These are phyloP conservation scores for Marmota flaviventris DNA, from an alignment of 2,113 vertebrate genomes.

Conservation along the genomic window DNA sequence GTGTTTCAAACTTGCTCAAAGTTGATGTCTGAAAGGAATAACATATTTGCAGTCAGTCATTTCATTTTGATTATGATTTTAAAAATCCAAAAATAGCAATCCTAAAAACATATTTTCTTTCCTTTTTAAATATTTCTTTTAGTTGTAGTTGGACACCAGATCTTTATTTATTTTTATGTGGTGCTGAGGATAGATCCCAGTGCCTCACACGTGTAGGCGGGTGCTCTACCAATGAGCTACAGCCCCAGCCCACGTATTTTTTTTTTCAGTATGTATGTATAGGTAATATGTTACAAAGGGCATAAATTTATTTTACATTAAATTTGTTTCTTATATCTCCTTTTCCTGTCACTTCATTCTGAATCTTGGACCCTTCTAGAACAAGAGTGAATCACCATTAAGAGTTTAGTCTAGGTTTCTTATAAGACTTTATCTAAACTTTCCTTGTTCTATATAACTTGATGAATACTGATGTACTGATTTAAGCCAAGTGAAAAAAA, in stretches of 20 bases:
- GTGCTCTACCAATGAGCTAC: no score
- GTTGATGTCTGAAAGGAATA: background rate
- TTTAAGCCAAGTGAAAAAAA: conserved; percentile 37
- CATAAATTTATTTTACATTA: background rate
- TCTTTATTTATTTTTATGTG: no score
- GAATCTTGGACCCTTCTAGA: background rate
- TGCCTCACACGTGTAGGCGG: no score
- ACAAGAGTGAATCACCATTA: background rate
- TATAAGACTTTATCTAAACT: background rate
- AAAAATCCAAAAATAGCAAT: background rate
- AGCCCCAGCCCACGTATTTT: no score
- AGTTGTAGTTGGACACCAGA: no score
- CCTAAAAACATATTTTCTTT: background rate
- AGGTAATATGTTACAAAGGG: background rate
- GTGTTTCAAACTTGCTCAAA: background rate
- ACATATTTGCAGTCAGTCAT: background rate
- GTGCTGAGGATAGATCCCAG: no score
- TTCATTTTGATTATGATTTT: background rate
- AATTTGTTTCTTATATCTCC: background rate
- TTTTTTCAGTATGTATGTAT: background rate
- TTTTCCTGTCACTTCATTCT: background rate
- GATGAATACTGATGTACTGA: conserved; percentile 27
- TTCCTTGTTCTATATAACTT: background rate
- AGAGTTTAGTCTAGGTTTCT: background rate
- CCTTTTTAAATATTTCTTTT: no score